Conservation (phyloP, 1,140 invertebrate genomes). For the Apis dorsata region DNA sequence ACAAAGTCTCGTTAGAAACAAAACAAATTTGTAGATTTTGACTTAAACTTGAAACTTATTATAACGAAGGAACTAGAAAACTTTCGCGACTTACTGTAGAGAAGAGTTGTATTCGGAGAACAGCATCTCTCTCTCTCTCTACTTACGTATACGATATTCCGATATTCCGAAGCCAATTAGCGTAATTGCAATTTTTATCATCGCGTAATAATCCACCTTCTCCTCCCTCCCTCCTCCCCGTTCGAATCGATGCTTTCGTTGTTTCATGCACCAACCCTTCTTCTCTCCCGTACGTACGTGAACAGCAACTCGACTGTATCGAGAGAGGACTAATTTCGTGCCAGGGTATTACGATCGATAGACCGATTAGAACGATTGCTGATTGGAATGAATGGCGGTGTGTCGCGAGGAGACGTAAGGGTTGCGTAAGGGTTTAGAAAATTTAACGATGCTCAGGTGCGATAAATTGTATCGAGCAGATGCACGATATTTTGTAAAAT, state of each 20-base stretch:
- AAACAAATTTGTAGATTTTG: too few relatives aligned
- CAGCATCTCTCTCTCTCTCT: too few relatives aligned
- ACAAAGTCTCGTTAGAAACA: too few relatives aligned
- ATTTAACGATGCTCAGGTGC: not conserved
- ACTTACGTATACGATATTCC: not conserved
- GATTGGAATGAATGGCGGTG: not conserved
- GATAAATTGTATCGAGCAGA: not conserved
- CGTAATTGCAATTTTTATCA: slow-evolving; percentile 3
- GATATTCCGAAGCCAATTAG: not conserved
- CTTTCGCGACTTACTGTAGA: too few relatives aligned
- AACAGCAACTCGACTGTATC: not conserved
- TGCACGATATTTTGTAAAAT: not conserved
- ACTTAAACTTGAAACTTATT: too few relatives aligned
- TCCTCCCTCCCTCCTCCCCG: too few relatives aligned
- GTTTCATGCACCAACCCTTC: not conserved
- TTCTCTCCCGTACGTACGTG: too few relatives aligned
- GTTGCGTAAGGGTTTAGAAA: too few relatives aligned
- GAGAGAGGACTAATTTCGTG: not conserved
- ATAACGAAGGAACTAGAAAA: too few relatives aligned
- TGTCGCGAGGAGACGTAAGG: not conserved
- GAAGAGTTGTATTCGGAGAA: too few relatives aligned
- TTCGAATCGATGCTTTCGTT: not conserved
- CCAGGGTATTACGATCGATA: not conserved
- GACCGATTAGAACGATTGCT: not conserved
- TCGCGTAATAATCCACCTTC: not conserved